Percentiles rank a stretch among this genome's conserved stretches.
These are phyloP conservation scores for Hafferia zeledoni DNA, from an alignment of 2,797 vertebrate species.

Conservation along the genomic window DNA sequence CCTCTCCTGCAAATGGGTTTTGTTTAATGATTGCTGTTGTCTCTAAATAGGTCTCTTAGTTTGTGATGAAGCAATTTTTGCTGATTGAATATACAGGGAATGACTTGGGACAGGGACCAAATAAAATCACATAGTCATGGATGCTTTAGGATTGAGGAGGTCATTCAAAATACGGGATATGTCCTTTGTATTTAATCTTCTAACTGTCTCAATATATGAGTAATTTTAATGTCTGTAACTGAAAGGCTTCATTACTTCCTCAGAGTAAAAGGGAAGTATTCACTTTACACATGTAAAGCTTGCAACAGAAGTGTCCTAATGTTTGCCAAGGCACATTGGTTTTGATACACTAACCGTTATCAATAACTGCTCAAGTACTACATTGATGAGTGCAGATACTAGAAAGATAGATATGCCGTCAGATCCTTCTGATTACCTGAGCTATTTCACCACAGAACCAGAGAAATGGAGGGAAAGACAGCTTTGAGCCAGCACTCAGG, in stretches of 20 bases:
- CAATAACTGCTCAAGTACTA: background rate
- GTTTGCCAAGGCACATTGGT: background rate
- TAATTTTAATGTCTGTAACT: background rate
- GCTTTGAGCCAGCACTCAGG: background rate
- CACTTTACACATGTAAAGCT: background rate
- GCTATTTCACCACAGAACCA: background rate
- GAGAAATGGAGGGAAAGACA: background rate
- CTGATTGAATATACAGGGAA: slow-evolving; percentile 45
- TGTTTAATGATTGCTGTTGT: slow-evolving; percentile 61
- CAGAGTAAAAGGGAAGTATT: background rate
- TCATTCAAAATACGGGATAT: background rate
- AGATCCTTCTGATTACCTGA: background rate
- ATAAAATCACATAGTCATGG: background rate
- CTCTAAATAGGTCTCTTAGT: slow-evolving; percentile 33
- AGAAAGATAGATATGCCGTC: background rate
- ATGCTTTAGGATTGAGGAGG: background rate
- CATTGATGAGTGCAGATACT: background rate
- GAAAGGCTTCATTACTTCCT: background rate
- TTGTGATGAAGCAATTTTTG: slow-evolving; percentile 52
- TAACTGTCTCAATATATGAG: background rate
- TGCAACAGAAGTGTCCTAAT: background rate
- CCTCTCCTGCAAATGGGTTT: slow-evolving; percentile 47
- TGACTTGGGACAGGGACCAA: background rate
- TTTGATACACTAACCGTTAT: background rate
- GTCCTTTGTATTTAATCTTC: background rate